A percentile compares a stretch with the other conserved stretches of the same genome.
Evolutionary conservation across 2,113 vertebrate species (phyloP).

Genomic region (Sakesphorus luctuosus): DNA sequence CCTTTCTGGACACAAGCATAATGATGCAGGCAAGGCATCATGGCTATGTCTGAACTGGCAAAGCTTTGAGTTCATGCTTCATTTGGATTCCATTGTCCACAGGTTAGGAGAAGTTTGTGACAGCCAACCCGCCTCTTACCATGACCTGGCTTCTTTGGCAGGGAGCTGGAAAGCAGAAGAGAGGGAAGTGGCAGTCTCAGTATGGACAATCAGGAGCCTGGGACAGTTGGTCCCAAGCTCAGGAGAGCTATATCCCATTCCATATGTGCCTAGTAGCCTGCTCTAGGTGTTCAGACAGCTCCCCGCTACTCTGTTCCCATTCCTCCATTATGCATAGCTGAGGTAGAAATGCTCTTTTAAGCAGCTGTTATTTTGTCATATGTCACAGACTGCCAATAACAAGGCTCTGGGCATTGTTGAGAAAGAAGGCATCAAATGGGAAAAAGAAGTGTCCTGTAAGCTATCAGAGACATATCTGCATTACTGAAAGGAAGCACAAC

Average conservation of each 20-base stretch:
- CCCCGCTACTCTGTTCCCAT: not conserved
- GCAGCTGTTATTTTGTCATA: not conserved
- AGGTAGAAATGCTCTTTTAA: not conserved
- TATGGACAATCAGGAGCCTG: not conserved
- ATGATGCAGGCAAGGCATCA: not conserved
- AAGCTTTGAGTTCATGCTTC: not conserved
- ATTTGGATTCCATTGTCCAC: not conserved
- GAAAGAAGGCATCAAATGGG: not conserved
- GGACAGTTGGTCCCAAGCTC: not conserved
- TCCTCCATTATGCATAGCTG: not conserved
- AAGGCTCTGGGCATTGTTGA: not conserved
- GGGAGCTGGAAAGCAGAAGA: not conserved
- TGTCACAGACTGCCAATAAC: not conserved
- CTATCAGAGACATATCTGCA: not conserved
- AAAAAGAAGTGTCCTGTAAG: not conserved
- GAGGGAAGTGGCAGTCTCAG: rapidly evolving
- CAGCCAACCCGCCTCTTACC: not conserved
- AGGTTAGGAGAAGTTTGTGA: not conserved
- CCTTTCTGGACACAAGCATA: not conserved
- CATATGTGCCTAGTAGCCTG: not conserved
- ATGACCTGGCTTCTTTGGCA: not conserved
- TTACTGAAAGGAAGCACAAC: not conserved
- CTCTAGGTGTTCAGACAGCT: not conserved
- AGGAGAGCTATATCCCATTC: not conserved
- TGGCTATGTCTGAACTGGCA: not conserved